phyloP scores from a whole-genome alignment of 2,113 vertebrate species.

The Vidua chalybeata region DNA sequence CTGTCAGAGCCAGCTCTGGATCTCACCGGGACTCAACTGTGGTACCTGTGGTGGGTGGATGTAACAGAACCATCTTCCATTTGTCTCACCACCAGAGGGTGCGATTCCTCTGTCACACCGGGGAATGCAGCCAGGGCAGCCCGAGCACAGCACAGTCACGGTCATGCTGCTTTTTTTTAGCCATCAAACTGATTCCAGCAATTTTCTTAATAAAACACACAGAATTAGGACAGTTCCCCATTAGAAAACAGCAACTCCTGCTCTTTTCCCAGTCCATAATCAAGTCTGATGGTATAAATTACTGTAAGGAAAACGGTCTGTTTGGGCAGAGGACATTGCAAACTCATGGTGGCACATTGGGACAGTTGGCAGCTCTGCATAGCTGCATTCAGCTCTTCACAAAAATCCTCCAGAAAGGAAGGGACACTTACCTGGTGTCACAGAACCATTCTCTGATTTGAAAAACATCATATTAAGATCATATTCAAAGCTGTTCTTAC shows the following conservation, averaged over 20 bases:
- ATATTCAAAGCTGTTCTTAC: background rate
- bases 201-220: background rate
- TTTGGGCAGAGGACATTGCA: background rate
- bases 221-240: background rate
- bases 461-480: background rate
- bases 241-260: background rate
- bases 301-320: background rate
- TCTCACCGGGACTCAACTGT: fast-evolving
- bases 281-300: background rate
- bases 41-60: background rate
- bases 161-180: background rate
- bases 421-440: background rate
- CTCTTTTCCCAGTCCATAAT: background rate
- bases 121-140: background rate
- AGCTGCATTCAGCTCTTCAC: background rate
- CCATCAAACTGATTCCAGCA: background rate
- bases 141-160: fast-evolving
- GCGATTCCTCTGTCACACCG: fast-evolving
- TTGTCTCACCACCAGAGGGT: fast-evolving
- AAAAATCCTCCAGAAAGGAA: background rate
- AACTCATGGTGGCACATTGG: fast-evolving
- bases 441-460: background rate
- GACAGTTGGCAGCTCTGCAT: background rate
- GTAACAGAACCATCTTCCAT: background rate
- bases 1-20: background rate